Conservation (phyloP, 2,888 invertebrate genomes). For the Hoplodrina blanda region DNA sequence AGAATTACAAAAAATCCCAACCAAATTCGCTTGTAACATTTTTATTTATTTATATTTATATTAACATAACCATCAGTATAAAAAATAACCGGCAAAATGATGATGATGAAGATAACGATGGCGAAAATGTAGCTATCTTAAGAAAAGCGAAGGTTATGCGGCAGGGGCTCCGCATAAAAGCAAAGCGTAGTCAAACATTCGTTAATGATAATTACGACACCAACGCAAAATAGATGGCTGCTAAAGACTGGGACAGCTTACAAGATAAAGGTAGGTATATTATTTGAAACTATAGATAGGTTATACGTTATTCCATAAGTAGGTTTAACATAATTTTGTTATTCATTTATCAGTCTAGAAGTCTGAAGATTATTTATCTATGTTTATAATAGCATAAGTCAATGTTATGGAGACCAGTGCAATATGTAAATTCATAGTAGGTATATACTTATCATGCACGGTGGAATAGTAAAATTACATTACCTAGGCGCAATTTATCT, state of each 20-base stretch:
- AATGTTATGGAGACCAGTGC: neutral
- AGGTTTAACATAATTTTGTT: too few relatives aligned
- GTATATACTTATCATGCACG: neutral
- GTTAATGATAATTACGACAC: slow-evolving; percentile 25
- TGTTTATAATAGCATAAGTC: too few relatives aligned
- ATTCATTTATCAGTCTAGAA: too few relatives aligned
- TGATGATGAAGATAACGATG: neutral
- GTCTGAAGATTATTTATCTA: too few relatives aligned
- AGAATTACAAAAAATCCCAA: neutral
- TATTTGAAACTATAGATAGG: too few relatives aligned
- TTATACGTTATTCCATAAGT: too few relatives aligned
- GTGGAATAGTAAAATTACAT: neutral
- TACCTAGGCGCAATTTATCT: too few relatives aligned
- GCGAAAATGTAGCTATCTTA: slow-evolving; percentile 3
- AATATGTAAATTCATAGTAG: neutral
- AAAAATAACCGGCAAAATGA: slow-evolving; percentile 15
- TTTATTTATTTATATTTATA: too few relatives aligned
- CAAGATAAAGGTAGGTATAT: neutral
- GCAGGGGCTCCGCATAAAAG: slow-evolving; percentile 22
- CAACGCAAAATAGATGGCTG: slow-evolving; percentile 3
- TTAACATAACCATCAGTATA: slow-evolving; percentile 23
- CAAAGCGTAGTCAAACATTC: slow-evolving; percentile 24
- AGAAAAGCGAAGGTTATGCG: slow-evolving; percentile 14
- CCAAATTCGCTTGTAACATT: neutral
- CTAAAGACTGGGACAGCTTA: neutral